Conservation (phyloP, 2,113 vertebrate species). For the Podarcis raffonei region DNA sequence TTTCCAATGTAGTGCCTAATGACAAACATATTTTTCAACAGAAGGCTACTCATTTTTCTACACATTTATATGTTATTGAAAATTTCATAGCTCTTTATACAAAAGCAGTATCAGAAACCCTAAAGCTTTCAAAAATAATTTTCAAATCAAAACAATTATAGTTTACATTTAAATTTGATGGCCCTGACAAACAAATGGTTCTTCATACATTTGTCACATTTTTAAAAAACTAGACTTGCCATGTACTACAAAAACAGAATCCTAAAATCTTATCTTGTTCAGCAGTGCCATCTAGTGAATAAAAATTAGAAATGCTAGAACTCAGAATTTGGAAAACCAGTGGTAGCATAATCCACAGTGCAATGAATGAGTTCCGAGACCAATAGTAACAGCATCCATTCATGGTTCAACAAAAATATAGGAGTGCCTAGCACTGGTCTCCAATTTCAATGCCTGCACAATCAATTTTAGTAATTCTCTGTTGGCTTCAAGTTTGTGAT, state of each 20-base stretch:
- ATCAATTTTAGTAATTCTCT: neutral
- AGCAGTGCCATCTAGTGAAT: slow-evolving; percentile 10
- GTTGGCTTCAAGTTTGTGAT: neutral
- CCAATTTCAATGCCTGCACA: neutral
- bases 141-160: neutral
- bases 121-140: neutral
- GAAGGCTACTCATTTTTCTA: neutral
- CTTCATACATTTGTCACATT: neutral
- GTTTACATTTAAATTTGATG: neutral
- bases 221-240: no score
- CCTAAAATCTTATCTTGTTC: neutral
- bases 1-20: neutral
- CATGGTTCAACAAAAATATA: neutral
- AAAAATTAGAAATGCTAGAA: neutral
- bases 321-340: neutral
- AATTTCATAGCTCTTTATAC: neutral
- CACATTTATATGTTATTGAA: neutral
- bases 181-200: neutral
- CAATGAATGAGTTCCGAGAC: neutral
- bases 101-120: neutral
- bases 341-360: neutral
- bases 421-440: no score
- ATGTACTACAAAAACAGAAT: neutral
- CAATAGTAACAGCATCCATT: neutral
- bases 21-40: neutral